phyloP scores from a whole-genome alignment of 2,888 invertebrate species.

The Dicyrtomina minuta region DNA sequence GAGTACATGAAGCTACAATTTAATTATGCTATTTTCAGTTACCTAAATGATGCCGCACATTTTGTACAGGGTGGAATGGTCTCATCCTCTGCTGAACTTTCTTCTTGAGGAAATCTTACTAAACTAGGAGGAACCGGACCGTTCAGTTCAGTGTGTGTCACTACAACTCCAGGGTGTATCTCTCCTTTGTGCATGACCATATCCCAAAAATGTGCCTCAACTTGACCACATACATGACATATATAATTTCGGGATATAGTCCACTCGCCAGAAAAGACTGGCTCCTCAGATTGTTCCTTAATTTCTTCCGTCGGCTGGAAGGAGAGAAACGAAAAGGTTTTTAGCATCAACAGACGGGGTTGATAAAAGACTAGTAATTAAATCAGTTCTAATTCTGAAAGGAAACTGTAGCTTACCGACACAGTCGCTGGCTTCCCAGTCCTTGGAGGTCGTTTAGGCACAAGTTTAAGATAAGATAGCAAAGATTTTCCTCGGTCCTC shows the following conservation, averaged over 20 bases:
- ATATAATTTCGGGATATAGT: constrained; percentile 45
- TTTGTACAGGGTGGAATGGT: constrained; percentile 46
- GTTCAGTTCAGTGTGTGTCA: constrained; percentile 51
- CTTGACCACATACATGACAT: constrained; percentile 51
- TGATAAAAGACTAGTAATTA: not conserved
- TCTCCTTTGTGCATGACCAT: constrained; percentile 53
- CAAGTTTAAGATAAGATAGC: constrained; percentile 50
- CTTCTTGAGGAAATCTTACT: constrained; percentile 27
- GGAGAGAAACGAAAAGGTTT: not conserved
- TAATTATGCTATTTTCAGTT: no score
- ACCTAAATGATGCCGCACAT: constrained; percentile 47
- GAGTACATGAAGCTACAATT: no score
- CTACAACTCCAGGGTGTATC: constrained; percentile 50
- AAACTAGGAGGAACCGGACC: constrained; percentile 34
- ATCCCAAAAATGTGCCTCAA: constrained; percentile 51
- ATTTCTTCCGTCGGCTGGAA: constrained; percentile 18
- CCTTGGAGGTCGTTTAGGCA: constrained; percentile 46
- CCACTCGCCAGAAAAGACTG: constrained; percentile 53
- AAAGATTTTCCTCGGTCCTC: constrained; percentile 50
- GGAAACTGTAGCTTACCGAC: not conserved
- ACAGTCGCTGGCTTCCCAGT: constrained; percentile 38
- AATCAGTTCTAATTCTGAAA: no score
- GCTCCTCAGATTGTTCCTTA: constrained; percentile 10
- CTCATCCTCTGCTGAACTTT: constrained; percentile 20
- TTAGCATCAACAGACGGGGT: not conserved